These are phyloP conservation scores for Orchestia grillus DNA, from an alignment of 1,140 invertebrate genomes.

Conservation along the genomic window DNA sequence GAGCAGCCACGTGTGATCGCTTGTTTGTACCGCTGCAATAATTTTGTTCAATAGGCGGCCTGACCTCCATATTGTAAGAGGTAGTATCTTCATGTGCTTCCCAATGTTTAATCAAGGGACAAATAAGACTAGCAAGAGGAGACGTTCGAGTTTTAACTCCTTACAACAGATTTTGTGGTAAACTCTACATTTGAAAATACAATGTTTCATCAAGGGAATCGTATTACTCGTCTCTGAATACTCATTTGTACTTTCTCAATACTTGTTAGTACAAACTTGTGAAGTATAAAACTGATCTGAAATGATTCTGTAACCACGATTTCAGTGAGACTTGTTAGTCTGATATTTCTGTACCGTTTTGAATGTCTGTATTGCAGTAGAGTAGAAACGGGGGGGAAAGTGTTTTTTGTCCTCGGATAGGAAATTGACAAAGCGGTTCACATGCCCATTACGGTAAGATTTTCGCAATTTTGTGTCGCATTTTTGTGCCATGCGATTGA, in stretches of 20 bases:
- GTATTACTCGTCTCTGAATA: not conserved
- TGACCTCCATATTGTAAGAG: not conserved
- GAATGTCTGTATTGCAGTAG: not conserved
- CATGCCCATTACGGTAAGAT: too few species aligned
- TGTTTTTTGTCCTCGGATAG: not conserved
- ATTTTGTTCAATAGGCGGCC: not conserved
- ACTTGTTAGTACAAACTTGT: not conserved
- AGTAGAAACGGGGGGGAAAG: not conserved
- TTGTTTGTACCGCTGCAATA: not conserved
- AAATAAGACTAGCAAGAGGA: not conserved
- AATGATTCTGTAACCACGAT: not conserved
- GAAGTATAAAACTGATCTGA: not conserved
- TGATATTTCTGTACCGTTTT: not conserved
- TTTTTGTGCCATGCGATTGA: too few species aligned
- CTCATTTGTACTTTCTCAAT: not conserved
- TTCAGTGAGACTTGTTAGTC: not conserved
- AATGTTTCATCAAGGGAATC: not conserved
- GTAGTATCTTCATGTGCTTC: not conserved
- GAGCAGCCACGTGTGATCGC: not conserved
- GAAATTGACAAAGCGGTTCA: too few species aligned
- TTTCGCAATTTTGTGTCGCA: too few species aligned
- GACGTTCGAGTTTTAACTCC: not conserved
- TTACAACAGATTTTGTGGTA: not conserved
- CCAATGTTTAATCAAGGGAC: not conserved
- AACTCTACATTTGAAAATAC: not conserved